Evolutionary conservation across 2,797 vertebrate genomes (phyloP).

Genomic region (Notolabrus celidotus): DNA sequence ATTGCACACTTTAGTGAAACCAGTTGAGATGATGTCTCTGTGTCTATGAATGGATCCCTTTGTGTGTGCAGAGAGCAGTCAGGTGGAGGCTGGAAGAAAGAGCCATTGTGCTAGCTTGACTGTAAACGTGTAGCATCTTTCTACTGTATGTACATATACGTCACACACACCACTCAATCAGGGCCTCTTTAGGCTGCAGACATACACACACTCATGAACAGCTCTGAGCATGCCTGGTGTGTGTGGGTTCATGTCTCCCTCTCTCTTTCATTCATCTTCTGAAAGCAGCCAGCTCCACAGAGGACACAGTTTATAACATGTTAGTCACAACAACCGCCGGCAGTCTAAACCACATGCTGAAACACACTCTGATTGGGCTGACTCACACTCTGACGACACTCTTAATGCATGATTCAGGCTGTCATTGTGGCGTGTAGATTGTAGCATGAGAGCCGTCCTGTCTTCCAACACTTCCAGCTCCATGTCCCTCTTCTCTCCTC

Average conservation of each 20-base stretch:
- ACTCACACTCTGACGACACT: conserved; percentile 24
- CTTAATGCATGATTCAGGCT: conserved; percentile 11
- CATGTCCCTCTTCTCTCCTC: background rate
- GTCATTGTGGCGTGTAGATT: conserved; percentile 1
- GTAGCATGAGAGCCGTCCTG: conserved; percentile 7
- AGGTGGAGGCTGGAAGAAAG: conserved; percentile 54
- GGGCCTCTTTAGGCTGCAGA: too few relatives aligned
- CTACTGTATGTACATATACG: background rate
- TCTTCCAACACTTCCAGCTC: background rate
- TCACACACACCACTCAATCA: too few relatives aligned
- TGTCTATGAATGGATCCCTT: conserved; percentile 33
- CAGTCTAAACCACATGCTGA: conserved; percentile 33
- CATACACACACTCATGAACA: background rate
- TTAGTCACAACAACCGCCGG: conserved; percentile 31
- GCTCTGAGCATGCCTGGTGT: background rate
- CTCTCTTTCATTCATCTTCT: background rate
- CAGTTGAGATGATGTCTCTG: conserved; percentile 4
- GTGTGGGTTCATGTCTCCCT: background rate
- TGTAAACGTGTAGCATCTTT: conserved; percentile 17
- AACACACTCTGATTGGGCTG: conserved; percentile 15
- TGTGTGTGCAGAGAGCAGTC: conserved; percentile 30
- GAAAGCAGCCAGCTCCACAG: conserved; percentile 1
- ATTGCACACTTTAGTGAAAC: conserved; percentile 9
- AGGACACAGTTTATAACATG: conserved; percentile 13
- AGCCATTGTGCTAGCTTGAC: conserved; percentile 54